phyloP scores from a whole-genome alignment of 2,888 invertebrate species.

The Sinopyrophorus schimmeli region DNA sequence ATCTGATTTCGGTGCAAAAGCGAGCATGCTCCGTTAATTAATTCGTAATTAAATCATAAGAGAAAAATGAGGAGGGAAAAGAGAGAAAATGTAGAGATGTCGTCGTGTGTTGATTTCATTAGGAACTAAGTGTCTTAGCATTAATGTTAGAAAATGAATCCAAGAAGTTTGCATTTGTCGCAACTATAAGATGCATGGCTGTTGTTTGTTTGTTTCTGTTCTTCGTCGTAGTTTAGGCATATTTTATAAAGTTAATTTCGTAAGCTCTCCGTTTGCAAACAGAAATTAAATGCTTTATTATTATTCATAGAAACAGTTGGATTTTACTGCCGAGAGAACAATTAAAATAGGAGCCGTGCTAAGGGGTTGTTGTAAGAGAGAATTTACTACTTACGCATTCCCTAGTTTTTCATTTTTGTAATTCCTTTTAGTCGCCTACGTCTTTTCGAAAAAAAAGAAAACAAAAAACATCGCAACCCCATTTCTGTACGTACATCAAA shows the following conservation, averaged over 20 bases:
- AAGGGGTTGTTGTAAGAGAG: slow-evolving; percentile 11
- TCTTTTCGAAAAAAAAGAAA: no score
- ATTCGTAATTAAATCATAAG: no score
- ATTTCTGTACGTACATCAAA: no score
- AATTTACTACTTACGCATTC: slow-evolving; percentile 8
- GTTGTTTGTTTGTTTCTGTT: slow-evolving; percentile 29
- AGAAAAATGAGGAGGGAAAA: no score
- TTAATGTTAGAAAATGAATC: slow-evolving; percentile 24
- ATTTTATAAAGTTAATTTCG: slow-evolving; percentile 31
- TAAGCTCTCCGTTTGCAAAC: slow-evolving; percentile 23
- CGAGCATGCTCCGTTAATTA: no score
- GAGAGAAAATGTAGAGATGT: no score
- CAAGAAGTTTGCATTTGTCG: slow-evolving; percentile 25
- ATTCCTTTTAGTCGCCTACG: no score
- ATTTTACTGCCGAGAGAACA: slow-evolving; percentile 25
- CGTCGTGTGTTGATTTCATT: slow-evolving; percentile 25
- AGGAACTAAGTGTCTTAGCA: slow-evolving; percentile 18
- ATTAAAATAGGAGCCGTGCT: slow-evolving; percentile 21
- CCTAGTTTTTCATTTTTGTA: not conserved
- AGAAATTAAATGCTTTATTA: slow-evolving; percentile 31
- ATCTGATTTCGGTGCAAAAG: no score
- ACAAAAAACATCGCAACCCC: no score
- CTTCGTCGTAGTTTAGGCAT: slow-evolving; percentile 29
- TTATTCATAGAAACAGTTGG: slow-evolving; percentile 33
- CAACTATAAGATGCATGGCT: slow-evolving; percentile 28